Evolutionary conservation across 2,113 vertebrate species (phyloP), one percentile per base, ranked within the genome.

Genomic region (Sigmodon hispidus): DNA sequence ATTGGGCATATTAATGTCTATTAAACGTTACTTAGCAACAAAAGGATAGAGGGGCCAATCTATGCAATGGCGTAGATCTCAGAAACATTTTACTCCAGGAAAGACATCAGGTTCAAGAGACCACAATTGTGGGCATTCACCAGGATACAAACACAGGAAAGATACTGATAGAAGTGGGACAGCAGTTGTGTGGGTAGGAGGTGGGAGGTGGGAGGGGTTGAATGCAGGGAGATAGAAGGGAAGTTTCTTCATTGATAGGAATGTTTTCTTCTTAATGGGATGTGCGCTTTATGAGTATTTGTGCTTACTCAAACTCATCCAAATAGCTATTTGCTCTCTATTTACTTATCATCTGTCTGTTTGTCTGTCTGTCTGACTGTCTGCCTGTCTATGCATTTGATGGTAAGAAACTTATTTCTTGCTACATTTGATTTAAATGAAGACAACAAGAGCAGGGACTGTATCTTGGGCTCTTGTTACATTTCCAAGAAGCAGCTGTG

Each of bases 1-100:
- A 15, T 0, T 3, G 11, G 15, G 5, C 16, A 0, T 22, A 22
- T 13, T 36, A 24, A 19, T 13, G 59, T 19, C 10, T 36, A 36
- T 6, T 6, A 91, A 59, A 73, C 50, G 2, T 36, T 65, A 3
- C 36, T 24, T 0, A 7, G 13, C 67, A 52, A 52, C 19, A 4
- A 85, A 85, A 89, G 17, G 57, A 57, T 3, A 3, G 34, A 69
- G 13, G 69, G 3, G 3, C 29, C 36, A 34, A 9, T 13, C 63
- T 22, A 13, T 13, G 13, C 9, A 70, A 31, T 24, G 15, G 83
- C 7, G 1, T 1, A 4, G 45, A 0, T 63, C 63, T 87, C 61
- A 83, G 34, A 70, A 59, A 9, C 1, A 6, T 34, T 21, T 22
- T 8, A 2, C 0, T n/a, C 16, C 43, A 7, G 48, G 26, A 84